phyloP scores from a whole-genome alignment of 2,113 vertebrate species.

The Zootoca vivipara region DNA sequence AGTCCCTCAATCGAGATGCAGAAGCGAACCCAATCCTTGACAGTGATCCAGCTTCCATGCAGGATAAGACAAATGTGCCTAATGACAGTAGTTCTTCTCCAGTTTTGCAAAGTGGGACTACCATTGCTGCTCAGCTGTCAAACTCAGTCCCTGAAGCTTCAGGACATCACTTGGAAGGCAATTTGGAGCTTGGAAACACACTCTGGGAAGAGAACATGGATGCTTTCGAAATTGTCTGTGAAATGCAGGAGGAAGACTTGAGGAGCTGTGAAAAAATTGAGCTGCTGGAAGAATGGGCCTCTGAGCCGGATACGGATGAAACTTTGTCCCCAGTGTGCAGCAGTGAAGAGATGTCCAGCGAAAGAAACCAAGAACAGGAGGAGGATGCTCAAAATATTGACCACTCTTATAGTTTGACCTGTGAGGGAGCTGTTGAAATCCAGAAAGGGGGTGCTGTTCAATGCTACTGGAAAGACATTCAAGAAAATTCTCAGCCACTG shows the following conservation, averaged over 20 bases:
- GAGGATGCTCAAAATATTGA: neutral
- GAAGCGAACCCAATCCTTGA: constrained; percentile 48
- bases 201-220: constrained; percentile 44
- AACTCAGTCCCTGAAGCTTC: constrained; percentile 41
- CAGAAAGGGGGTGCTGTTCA: constrained; percentile 11
- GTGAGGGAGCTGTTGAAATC: constrained; percentile 38
- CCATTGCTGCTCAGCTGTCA: constrained; percentile 1
- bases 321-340: neutral
- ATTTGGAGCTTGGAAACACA: constrained; percentile 32
- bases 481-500: constrained; percentile 14
- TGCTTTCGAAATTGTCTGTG: constrained; percentile 6
- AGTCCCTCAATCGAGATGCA: constrained; percentile 40
- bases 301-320: neutral
- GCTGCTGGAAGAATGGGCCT: constrained; percentile 24
- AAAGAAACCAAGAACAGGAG: constrained; percentile 11
- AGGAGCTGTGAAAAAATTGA: neutral
- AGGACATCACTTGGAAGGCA: constrained; percentile 13
- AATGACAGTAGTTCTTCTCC: neutral
- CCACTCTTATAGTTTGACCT: constrained; percentile 30
- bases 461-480: neutral
- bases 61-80: constrained; percentile 39
- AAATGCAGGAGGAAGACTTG: constrained; percentile 2
- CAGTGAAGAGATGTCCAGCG: neutral
- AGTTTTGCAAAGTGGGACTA: neutral
- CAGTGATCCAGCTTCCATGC: constrained; percentile 53